These are phyloP conservation scores for Uropetala carovei DNA, from an alignment of 2,888 invertebrate genomes.

Conservation along the genomic window DNA sequence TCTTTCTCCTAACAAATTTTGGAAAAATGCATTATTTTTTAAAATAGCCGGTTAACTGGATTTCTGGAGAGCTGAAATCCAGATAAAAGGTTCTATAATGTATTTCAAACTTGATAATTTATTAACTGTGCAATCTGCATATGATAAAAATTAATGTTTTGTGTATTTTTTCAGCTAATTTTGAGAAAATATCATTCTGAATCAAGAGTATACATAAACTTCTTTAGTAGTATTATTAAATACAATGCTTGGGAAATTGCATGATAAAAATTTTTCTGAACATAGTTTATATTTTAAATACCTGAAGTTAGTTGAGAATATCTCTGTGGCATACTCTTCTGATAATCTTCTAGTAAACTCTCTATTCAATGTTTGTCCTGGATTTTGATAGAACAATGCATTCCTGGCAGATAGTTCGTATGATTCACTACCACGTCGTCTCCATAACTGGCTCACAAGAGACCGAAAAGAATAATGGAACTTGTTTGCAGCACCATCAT, in stretches of 20 bases:
- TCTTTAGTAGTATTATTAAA: not conserved
- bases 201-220: not conserved
- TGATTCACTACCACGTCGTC: not conserved
- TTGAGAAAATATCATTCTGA: not conserved
- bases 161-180: not conserved
- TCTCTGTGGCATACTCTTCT: not conserved
- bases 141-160: too few relatives aligned
- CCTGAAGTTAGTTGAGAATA: not conserved
- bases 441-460: not conserved
- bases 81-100: too few relatives aligned
- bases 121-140: not conserved
- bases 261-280: too few relatives aligned
- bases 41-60: too few relatives aligned
- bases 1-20: too few relatives aligned
- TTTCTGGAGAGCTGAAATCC: too few relatives aligned
- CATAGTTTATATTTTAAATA: not conserved
- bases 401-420: not conserved
- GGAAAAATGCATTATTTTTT: too few relatives aligned
- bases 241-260: not conserved
- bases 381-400: constrained; percentile 6
- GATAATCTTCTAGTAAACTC: not conserved
- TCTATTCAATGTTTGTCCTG: not conserved
- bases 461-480: constrained; percentile 20
- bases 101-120: too few relatives aligned
- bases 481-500: not conserved